Conservation (phyloP, 2,888 invertebrate genomes). For the Spicauda simplicius region DNA sequence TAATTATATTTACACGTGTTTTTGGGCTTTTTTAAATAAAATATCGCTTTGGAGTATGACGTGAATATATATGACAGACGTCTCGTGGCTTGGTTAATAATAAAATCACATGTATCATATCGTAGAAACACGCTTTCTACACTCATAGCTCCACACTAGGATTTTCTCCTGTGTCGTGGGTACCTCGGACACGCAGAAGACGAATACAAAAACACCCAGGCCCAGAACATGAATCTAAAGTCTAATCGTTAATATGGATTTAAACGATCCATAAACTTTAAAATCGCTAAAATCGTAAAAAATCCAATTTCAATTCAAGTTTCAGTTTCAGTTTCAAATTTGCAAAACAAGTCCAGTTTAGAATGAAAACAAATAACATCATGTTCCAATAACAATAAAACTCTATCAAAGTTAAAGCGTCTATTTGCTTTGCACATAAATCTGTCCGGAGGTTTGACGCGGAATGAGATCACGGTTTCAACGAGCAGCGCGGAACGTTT, state of each 20-base stretch:
- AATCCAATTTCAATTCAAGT: not conserved
- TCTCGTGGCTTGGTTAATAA: no score
- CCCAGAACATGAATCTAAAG: no score
- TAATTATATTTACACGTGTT: not conserved
- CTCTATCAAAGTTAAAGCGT: conserved; percentile 6
- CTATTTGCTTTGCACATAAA: conserved; percentile 11
- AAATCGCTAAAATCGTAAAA: not conserved
- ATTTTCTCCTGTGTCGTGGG: no score
- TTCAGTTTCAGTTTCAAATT: not conserved
- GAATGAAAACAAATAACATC: not conserved
- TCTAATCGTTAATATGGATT: no score
- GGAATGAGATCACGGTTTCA: conserved; percentile 21
- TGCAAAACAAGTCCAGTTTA: not conserved
- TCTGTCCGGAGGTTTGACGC: conserved; percentile 19
- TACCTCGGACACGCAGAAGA: no score
- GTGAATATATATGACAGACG: no score
- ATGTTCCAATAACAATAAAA: conserved; percentile 1
- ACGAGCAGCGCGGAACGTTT: conserved; percentile 9
- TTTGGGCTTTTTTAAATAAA: no score
- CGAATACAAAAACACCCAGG: no score
- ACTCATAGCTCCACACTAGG: no score
- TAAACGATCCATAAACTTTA: not conserved
- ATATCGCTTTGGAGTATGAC: no score
- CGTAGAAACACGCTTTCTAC: no score
- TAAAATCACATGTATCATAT: no score